Base-by-base conservation (phyloP, 2,888 invertebrate genomes). In the Eristalinus sepulchralis region DNA sequence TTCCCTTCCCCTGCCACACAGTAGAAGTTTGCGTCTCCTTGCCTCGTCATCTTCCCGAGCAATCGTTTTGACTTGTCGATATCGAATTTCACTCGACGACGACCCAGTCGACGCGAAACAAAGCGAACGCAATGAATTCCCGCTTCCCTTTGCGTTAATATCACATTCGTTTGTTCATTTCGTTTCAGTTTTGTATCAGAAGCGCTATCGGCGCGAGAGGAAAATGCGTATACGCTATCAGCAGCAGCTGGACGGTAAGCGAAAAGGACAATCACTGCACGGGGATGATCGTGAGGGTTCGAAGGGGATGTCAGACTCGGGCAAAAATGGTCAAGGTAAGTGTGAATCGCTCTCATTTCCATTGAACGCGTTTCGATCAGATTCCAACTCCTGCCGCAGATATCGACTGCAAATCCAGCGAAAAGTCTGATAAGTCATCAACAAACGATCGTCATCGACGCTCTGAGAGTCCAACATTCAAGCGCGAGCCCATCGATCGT, bases 181-280 rank as follows among this genome's bases (percentile, higher is more conserved):
- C 33, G 27, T 88, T 94, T 22, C 95, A 98, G 98, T 96, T 88
- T 94, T 96, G 92, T 97, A 97, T 93, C 97, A 98, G 93, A 98
- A 98, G 92, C 95, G 97, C 87, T 94, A 97, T 93, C 96, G 97
- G 94, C 96, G 97, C 90, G 98, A 98, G 92, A 95, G 96, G 89
- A 95, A 97, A 92, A 95, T 96, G 88, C 94, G 97, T 90, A 95
- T 96, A 91, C 95, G 96, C 89, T 94, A 97, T 78, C 97, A 98
- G 91, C 97, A 97, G 89, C 97, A 97, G 91, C 93, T 98, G 88
- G 97, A 97, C 92, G 94, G 96, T 90, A 97, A 97, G 92, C 94
- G 96, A 93, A 95, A 96, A 91, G 88, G 78, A 57, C 86, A 75
- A 77, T 77, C 87, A 13, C 94, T 94, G 89, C 96, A 97, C 91